Conservation (phyloP, 2,888 invertebrate genomes). For the Eumerus sabulonum region DNA sequence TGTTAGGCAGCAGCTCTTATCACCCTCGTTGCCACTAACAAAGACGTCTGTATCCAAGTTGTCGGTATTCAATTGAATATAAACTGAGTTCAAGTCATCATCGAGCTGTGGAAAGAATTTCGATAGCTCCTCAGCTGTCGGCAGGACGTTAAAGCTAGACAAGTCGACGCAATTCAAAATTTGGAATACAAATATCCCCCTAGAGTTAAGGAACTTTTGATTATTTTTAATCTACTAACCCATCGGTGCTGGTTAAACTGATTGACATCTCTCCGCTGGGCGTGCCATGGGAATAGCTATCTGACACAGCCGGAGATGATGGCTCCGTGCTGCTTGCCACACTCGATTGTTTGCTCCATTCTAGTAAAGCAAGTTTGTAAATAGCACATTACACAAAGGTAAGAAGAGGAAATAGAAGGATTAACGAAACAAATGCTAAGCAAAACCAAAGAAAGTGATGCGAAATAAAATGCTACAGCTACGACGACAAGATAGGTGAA, state of each 20-base stretch:
- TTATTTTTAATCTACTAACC: constrained; percentile 77
- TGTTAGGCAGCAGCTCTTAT: constrained; percentile 78
- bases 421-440: constrained; percentile 40
- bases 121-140: constrained; percentile 77
- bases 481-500: constrained; percentile 14
- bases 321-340: constrained; percentile 84
- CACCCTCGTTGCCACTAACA: constrained; percentile 70
- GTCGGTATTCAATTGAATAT: constrained; percentile 79
- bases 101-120: constrained; percentile 82
- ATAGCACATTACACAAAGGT: not conserved
- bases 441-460: constrained; percentile 26
- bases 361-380: constrained; percentile 74
- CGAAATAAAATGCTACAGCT: constrained; percentile 12
- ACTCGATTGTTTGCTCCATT: constrained; percentile 93
- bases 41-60: constrained; percentile 71
- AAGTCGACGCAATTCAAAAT: constrained; percentile 1
- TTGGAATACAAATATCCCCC: constrained; percentile 32
- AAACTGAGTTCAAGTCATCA: constrained; percentile 80
- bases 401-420: not conserved
- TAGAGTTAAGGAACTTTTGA: constrained; percentile 42
- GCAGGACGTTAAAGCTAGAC: constrained; percentile 73
- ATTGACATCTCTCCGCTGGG: constrained; percentile 82
- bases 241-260: constrained; percentile 83
- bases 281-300: constrained; percentile 80
- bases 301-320: constrained; percentile 87